Evolutionary conservation across 2,888 invertebrate species (phyloP).

Genomic region (Pandemis cinnamomeana): DNA sequence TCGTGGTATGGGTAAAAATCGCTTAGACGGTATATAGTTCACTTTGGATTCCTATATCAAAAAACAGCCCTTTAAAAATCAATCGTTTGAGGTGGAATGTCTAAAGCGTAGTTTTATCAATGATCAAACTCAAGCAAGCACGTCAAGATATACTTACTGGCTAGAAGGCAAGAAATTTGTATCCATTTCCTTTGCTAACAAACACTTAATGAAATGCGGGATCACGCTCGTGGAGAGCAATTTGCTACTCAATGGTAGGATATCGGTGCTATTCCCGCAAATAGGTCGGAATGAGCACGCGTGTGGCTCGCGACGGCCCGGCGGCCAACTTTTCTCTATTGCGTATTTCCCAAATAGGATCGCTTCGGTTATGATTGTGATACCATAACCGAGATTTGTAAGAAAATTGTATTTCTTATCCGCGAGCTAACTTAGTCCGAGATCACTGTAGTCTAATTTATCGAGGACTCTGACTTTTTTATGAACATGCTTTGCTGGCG

Average conservation of each 20-base stretch:
- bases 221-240: constrained; percentile 63
- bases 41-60: neutral
- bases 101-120: neutral
- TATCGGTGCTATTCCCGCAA: constrained; percentile 66
- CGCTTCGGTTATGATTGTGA: constrained; percentile 65
- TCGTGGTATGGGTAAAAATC: too few species aligned
- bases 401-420: constrained; percentile 51
- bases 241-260: constrained; percentile 62
- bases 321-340: constrained; percentile 71
- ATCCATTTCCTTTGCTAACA: constrained; percentile 50
- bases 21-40: too few species aligned
- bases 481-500: neutral
- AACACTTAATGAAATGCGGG: constrained; percentile 67
- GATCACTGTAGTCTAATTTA: neutral
- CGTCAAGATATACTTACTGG: constrained; percentile 18
- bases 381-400: constrained; percentile 56
- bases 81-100: neutral
- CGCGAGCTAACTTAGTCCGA: constrained; percentile 4
- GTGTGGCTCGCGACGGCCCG: constrained; percentile 62
- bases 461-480: neutral
- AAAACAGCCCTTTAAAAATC: neutral
- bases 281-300: constrained; percentile 67
- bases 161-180: constrained; percentile 41
- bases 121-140: constrained; percentile 19
- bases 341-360: constrained; percentile 71